These are phyloP conservation scores for Scleropages formosus DNA, from an alignment of 2,797 vertebrate genomes.

Conservation along the genomic window DNA sequence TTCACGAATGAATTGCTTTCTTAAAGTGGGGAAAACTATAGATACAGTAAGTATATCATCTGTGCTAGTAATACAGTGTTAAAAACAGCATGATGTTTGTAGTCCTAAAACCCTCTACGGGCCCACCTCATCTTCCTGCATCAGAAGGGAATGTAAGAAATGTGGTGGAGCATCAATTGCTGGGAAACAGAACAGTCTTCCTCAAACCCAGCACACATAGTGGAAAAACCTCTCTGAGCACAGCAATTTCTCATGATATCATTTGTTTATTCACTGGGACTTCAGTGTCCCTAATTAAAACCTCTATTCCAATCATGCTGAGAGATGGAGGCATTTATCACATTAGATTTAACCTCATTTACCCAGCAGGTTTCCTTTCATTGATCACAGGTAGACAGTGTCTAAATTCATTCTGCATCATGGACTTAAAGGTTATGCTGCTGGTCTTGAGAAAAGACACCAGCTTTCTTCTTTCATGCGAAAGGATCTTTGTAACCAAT, in stretches of 20 bases:
- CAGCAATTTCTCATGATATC: slow-evolving; percentile 41
- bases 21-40: no score
- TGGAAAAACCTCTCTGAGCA: slow-evolving; percentile 33
- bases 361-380: slow-evolving; percentile 27
- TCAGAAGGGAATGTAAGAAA: background rate
- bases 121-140: background rate
- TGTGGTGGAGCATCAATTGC: background rate
- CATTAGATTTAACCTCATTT: slow-evolving; percentile 41
- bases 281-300: slow-evolving; percentile 54
- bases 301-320: slow-evolving; percentile 49
- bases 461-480: background rate
- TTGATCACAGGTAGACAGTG: slow-evolving; percentile 34
- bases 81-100: no score
- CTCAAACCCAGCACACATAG: background rate
- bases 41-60: no score
- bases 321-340: slow-evolving; percentile 46
- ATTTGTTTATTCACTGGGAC: slow-evolving; percentile 44
- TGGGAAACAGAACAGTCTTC: background rate
- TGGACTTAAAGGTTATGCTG: slow-evolving; percentile 2
- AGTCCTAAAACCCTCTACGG: background rate
- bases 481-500: slow-evolving; percentile 24
- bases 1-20: no score
- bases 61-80: no score
- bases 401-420: slow-evolving; percentile 21
- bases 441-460: background rate